Evolutionary conservation across 2,888 invertebrate genomes (phyloP).

Genomic region (Ennomos erosarius): DNA sequence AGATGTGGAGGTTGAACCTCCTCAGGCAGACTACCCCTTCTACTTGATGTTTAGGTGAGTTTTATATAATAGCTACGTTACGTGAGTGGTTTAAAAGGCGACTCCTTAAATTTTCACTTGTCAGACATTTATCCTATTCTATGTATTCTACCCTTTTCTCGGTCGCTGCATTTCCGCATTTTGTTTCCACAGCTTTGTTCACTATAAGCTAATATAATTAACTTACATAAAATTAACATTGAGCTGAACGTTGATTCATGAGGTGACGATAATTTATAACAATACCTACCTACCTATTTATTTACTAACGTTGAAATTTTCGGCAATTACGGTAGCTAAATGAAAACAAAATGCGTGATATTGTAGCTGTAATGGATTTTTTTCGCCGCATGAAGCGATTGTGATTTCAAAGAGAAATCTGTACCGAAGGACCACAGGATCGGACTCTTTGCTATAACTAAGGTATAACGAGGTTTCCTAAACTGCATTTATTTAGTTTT

Average conservation of each 20-base stretch:
- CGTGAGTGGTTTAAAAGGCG: no score
- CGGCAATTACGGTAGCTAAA: constrained; percentile 32
- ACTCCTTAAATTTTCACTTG: no score
- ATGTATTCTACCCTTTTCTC: constrained; percentile 2
- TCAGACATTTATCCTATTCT: no score
- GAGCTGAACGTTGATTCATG: constrained; percentile 22
- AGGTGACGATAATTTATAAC: constrained; percentile 23
- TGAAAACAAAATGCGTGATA: constrained; percentile 38
- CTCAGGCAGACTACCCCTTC: constrained; percentile 50
- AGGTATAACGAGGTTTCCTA: background rate
- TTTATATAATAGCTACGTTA: no score
- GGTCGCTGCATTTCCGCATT: constrained; percentile 1
- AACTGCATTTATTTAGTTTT: no score
- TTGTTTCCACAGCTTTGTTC: constrained; percentile 9
- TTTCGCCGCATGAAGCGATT: constrained; percentile 50
- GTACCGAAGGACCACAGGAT: constrained; percentile 38
- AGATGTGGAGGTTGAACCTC: constrained; percentile 57
- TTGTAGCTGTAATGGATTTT: constrained; percentile 44
- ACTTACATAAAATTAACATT: no score
- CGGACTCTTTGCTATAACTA: no score
- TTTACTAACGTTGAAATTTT: constrained; percentile 33
- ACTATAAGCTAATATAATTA: constrained; percentile 9
- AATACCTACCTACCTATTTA: constrained; percentile 20
- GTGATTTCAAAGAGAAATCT: constrained; percentile 54
- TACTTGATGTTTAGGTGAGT: constrained; percentile 30